These are phyloP conservation scores for Barbus barbus DNA, from an alignment of 2,113 vertebrate species.

Conservation along the genomic window DNA sequence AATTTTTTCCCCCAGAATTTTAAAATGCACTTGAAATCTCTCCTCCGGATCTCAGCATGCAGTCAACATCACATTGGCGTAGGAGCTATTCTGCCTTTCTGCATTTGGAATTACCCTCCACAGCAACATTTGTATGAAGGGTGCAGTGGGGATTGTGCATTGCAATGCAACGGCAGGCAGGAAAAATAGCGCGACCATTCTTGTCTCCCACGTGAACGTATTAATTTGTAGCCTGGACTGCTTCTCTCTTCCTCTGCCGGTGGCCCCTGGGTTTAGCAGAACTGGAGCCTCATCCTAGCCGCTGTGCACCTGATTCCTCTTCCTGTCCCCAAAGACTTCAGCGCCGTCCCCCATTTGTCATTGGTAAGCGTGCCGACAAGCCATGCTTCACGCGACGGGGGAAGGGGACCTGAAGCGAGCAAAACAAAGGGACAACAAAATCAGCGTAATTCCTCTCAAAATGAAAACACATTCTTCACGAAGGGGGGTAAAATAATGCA, in stretches of 20 bases:
- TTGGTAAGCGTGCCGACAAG: conserved; percentile 71
- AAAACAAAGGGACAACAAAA: conserved; percentile 66
- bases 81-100: conserved; percentile 39
- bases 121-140: conserved; percentile 60
- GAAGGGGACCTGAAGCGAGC: conserved; percentile 44
- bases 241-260: conserved; percentile 61
- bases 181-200: conserved; percentile 64
- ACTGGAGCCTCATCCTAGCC: conserved; percentile 63
- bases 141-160: conserved; percentile 61
- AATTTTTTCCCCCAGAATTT: not conserved
- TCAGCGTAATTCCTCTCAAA: conserved; percentile 64
- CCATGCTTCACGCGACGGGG: conserved; percentile 60
- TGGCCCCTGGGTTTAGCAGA: conserved; percentile 68
- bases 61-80: conserved; percentile 24
- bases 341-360: conserved; percentile 72
- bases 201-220: conserved; percentile 63
- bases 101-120: conserved; percentile 57
- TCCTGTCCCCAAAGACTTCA: conserved; percentile 66
- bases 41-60: conserved; percentile 10
- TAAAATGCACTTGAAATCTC: conserved; percentile 18
- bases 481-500: conserved; percentile 39
- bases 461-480: conserved; percentile 50
- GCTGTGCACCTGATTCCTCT: conserved; percentile 69
- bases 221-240: conserved; percentile 66
- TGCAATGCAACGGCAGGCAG: conserved; percentile 66